Percentiles rank a stretch among this genome's conserved stretches.
Conservation (phyloP, 2,888 invertebrate species). For the Poecilus cupreus region DNA sequence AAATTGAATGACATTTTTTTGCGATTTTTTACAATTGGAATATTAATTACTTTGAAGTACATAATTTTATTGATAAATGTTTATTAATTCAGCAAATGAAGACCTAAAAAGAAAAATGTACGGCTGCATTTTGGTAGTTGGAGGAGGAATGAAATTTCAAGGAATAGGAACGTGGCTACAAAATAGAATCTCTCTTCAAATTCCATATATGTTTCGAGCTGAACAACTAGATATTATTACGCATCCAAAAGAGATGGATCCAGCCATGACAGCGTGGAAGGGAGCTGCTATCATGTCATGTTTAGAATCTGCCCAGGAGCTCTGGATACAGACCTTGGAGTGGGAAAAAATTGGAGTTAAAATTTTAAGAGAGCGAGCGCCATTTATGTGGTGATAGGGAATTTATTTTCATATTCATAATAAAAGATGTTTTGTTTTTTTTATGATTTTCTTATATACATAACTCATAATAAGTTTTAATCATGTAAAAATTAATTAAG, state of each 20-base stretch:
- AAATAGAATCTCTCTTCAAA: conserved; percentile 88
- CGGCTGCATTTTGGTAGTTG: conserved; percentile 92
- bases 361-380: conserved; percentile 91
- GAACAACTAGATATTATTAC: conserved; percentile 93
- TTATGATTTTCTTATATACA: too few relatives aligned
- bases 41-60: too few relatives aligned
- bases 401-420: too few relatives aligned
- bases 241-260: conserved; percentile 93
- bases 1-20: too few relatives aligned
- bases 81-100: conserved; percentile 78
- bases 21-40: too few relatives aligned
- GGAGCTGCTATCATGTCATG: conserved; percentile 96
- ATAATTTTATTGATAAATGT: too few relatives aligned
- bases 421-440: too few relatives aligned
- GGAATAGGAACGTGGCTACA: conserved; percentile 92
- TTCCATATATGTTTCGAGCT: conserved; percentile 85
- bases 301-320: conserved; percentile 92
- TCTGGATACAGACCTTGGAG: conserved; percentile 91
- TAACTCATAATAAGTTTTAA: too few relatives aligned
- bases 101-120: conserved; percentile 96
- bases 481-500: too few relatives aligned
- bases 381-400: conserved; percentile 93
- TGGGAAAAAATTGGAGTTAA: conserved; percentile 91
- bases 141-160: conserved; percentile 92
- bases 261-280: conserved; percentile 93